Percentiles rank a stretch among this genome's conserved stretches.
phyloP scores from a whole-genome alignment of 2,888 invertebrate species.

The Lamproptera curius region DNA sequence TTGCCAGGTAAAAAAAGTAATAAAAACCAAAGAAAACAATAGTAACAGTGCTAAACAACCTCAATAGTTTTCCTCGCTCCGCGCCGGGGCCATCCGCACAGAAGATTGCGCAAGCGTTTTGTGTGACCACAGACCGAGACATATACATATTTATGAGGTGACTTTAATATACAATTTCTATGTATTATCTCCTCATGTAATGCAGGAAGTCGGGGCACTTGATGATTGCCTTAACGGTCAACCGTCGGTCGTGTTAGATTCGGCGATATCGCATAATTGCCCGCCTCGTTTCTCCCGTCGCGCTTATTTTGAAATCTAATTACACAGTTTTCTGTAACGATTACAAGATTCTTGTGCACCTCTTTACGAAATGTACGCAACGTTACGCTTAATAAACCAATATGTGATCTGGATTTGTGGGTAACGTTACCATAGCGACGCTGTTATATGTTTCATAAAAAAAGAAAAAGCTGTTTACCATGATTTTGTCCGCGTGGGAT shows the following conservation, averaged over 20 bases:
- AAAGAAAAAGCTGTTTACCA: no score
- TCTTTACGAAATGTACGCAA: constrained; percentile 7
- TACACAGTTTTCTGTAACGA: constrained; percentile 25
- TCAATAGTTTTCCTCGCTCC: constrained; percentile 27
- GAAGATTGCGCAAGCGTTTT: constrained; percentile 72
- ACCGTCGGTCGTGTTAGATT: constrained; percentile 40
- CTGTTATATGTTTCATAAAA: no score
- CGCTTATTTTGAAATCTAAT: constrained; percentile 25
- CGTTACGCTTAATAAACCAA: no score
- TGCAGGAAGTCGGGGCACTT: constrained; percentile 68
- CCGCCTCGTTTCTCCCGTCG: constrained; percentile 30
- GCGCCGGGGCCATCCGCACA: constrained; percentile 49
- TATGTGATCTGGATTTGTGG: no score
- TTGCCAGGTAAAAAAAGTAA: no score
- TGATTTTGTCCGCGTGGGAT: no score
- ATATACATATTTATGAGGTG: constrained; percentile 76
- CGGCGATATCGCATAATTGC: constrained; percentile 56
- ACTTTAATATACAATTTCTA: constrained; percentile 77
- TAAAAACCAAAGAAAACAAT: no score
- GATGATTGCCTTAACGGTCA: constrained; percentile 74
- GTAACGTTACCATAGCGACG: no score
- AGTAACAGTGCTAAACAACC: no score
- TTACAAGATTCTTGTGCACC: constrained; percentile 23
- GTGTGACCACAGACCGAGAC: constrained; percentile 73
- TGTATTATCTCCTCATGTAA: constrained; percentile 73